These are phyloP conservation scores for Ciona savignyi DNA, from an alignment of 23 tunicate species.

Conservation along the genomic window DNA sequence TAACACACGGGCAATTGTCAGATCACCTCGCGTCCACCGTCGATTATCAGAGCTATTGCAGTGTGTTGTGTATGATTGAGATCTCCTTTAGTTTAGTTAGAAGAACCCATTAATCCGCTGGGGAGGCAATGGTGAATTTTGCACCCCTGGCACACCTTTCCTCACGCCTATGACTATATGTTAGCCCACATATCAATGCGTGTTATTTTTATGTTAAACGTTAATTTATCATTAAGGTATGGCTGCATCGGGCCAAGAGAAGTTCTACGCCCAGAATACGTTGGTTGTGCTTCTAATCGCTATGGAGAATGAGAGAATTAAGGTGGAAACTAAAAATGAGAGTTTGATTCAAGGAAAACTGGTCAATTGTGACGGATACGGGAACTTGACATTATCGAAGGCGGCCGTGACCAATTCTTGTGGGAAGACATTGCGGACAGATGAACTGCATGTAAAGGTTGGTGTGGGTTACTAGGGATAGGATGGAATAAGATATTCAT, in stretches of 20 bases:
- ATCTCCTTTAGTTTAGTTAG: too few relatives aligned
- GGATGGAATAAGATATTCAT: too few relatives aligned
- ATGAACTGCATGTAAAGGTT: slow-evolving; percentile 6
- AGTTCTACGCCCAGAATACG: slow-evolving; percentile 32
- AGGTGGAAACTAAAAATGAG: slow-evolving; percentile 48
- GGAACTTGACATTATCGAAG: slow-evolving; percentile 25
- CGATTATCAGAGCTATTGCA: too few relatives aligned
- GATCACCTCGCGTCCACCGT: too few relatives aligned
- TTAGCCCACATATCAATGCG: too few relatives aligned
- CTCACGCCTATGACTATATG: too few relatives aligned
- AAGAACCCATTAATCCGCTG: too few relatives aligned
- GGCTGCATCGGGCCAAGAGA: slow-evolving; percentile 23
- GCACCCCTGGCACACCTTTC: too few relatives aligned
- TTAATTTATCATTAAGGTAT: background rate
- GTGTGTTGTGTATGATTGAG: too few relatives aligned
- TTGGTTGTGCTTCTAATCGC: slow-evolving; percentile 31
- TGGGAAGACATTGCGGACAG: slow-evolving; percentile 9
- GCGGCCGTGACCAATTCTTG: slow-evolving; percentile 7
- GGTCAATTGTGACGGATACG: slow-evolving; percentile 39
- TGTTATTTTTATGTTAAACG: too few relatives aligned
- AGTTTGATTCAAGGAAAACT: slow-evolving; percentile 17
- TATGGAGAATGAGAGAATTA: slow-evolving; percentile 14
- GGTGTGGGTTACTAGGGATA: background rate
- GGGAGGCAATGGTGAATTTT: too few relatives aligned
- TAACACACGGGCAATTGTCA: too few relatives aligned